These are phyloP conservation scores for Anodontia alba DNA, from an alignment of 2,888 invertebrate species.

Conservation along the genomic window DNA sequence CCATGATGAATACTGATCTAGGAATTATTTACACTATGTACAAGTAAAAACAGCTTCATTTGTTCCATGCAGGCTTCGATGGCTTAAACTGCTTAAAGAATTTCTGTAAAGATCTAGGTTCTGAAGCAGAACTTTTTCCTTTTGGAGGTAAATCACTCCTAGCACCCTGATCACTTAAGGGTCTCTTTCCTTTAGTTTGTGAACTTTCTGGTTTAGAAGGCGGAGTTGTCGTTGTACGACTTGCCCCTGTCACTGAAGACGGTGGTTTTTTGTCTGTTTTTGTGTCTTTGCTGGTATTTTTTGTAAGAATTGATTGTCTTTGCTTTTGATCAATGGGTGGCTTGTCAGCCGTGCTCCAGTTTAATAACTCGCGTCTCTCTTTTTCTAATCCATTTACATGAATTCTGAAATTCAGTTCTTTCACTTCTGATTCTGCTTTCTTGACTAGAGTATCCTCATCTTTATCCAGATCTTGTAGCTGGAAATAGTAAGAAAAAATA, in stretches of 20 bases:
- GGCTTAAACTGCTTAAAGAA: slow-evolving; percentile 68
- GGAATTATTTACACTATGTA: slow-evolving; percentile 13
- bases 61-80: slow-evolving; percentile 69
- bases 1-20: slow-evolving; percentile 5
- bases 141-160: slow-evolving; percentile 48
- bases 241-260: slow-evolving; percentile 49
- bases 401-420: slow-evolving; percentile 68
- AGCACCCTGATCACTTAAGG: slow-evolving; percentile 72
- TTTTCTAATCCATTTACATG: slow-evolving; percentile 64
- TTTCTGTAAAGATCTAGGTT: slow-evolving; percentile 59
- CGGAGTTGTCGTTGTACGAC: slow-evolving; percentile 50
- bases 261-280: slow-evolving; percentile 43
- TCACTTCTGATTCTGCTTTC: slow-evolving; percentile 68
- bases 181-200: slow-evolving; percentile 49
- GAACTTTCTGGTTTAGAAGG: slow-evolving; percentile 33
- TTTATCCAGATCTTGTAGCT: slow-evolving; percentile 73
- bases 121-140: slow-evolving; percentile 43
- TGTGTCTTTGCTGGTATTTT: slow-evolving; percentile 46
- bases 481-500: slow-evolving; percentile 23
- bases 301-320: slow-evolving; percentile 55
- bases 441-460: slow-evolving; percentile 71
- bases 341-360: slow-evolving; percentile 50
- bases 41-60: neutral
- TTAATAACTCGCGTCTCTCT: slow-evolving; percentile 61
- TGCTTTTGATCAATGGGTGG: slow-evolving; percentile 62